A percentile compares a stretch with the other conserved stretches of the same genome.
Conservation (phyloP, 2,888 invertebrate genomes). For the Ceriagrion tenellum region DNA sequence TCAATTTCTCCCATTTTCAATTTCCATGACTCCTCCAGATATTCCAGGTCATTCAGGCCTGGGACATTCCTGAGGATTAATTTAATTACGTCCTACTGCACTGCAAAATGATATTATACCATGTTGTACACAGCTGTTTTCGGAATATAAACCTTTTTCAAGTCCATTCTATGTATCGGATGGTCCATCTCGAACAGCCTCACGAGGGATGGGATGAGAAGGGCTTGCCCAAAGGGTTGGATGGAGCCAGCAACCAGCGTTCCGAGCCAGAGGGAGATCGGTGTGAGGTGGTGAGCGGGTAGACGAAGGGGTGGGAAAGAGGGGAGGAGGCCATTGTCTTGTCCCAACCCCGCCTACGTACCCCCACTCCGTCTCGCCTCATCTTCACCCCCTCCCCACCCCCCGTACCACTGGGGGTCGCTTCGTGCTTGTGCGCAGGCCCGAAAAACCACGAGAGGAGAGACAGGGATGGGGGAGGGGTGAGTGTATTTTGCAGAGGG, state of each 20-base stretch:
- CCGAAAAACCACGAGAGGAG: neutral
- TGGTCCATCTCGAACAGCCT: neutral
- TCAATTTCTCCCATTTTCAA: no score
- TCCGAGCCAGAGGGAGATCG: neutral
- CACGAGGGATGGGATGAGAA: neutral
- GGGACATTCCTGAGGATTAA: no score
- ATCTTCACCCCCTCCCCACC: neutral
- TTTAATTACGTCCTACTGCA: no score
- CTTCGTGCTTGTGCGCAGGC: constrained; percentile 19
- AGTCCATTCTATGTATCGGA: neutral
- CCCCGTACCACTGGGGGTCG: neutral
- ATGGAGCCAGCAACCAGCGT: neutral
- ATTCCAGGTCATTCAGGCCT: no score
- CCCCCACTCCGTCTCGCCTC: neutral
- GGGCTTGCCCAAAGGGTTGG: neutral
- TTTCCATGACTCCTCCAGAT: no score
- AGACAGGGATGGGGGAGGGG: neutral
- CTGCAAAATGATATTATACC: no score
- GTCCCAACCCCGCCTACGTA: constrained; percentile 42
- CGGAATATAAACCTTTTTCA: no score
- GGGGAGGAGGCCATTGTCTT: constrained; percentile 59
- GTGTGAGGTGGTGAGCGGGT: neutral
- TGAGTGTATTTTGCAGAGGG: neutral
- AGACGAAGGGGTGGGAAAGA: neutral
- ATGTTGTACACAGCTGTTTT: no score